Evolutionary conservation across 2,888 invertebrate species (phyloP).

Genomic region (Spicauda simplicius): DNA sequence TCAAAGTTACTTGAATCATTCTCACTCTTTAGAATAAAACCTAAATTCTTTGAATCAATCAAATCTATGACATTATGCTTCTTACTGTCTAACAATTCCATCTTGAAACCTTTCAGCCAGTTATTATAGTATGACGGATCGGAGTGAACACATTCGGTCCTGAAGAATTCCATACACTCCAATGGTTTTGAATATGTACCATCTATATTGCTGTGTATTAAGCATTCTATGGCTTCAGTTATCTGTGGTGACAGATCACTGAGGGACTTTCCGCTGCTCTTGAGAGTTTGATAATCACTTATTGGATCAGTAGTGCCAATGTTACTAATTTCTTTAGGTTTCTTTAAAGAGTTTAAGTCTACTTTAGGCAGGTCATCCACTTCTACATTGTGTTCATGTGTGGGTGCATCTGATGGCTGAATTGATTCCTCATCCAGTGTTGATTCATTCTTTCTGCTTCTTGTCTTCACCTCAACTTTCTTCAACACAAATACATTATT

Average conservation of each 20-base stretch:
- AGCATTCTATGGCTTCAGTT: constrained; percentile 68
- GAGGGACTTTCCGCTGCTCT: constrained; percentile 62
- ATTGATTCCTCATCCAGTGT: constrained; percentile 42
- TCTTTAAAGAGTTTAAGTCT: constrained; percentile 48
- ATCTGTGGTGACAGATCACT: constrained; percentile 61
- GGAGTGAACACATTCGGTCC: constrained; percentile 63
- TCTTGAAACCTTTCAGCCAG: constrained; percentile 71
- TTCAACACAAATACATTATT: constrained; percentile 78
- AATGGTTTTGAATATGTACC: constrained; percentile 67
- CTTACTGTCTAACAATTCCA: constrained; percentile 56
- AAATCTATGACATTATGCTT: constrained; percentile 58
- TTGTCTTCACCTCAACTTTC: constrained; percentile 65
- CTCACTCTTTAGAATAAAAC: constrained; percentile 68
- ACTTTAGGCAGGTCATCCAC: constrained; percentile 59
- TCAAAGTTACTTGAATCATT: constrained; percentile 65
- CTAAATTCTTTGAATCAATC: constrained; percentile 60
- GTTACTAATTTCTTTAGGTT: constrained; percentile 50
- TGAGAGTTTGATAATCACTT: constrained; percentile 83
- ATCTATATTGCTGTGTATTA: constrained; percentile 69
- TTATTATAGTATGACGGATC: constrained; percentile 69
- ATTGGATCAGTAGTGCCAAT: constrained; percentile 86
- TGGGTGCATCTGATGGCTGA: constrained; percentile 42
- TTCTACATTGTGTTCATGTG: constrained; percentile 34
- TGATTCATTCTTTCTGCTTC: constrained; percentile 42
- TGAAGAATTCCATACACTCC: constrained; percentile 63